These are phyloP conservation scores for Campylomormyrus numenius DNA, from an alignment of 2,113 vertebrate species.

Conservation along the genomic window DNA sequence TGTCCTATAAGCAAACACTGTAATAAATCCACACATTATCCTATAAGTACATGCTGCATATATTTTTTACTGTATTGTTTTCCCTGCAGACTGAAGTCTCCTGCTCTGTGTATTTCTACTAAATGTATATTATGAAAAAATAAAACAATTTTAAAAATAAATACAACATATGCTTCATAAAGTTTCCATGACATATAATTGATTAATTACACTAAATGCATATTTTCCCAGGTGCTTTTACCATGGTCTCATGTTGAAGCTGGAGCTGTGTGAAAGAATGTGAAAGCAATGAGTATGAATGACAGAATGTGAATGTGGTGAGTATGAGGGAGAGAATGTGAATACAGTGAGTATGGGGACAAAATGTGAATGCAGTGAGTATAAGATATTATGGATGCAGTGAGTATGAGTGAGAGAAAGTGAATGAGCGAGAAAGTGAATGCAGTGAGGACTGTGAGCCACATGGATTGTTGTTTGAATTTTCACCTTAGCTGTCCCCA, in stretches of 20 bases:
- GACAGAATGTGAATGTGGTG: not conserved
- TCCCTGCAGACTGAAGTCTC: not conserved
- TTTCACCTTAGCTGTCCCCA: not conserved
- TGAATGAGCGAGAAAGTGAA: not conserved
- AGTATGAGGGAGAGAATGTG: not conserved
- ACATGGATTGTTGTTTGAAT: not conserved
- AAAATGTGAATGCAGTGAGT: not conserved
- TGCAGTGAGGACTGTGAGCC: not conserved
- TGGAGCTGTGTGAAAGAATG: not conserved
- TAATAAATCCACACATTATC: not conserved
- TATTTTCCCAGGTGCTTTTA: not conserved
- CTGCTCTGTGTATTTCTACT: not conserved
- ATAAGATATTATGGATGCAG: not conserved
- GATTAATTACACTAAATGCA: not conserved
- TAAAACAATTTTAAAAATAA: not conserved
- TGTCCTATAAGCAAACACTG: not conserved
- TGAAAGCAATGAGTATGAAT: not conserved
- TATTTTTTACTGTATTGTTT: not conserved
- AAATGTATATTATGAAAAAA: not conserved
- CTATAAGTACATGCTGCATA: not conserved
- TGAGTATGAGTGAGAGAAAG: not conserved
- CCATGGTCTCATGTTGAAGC: not conserved
- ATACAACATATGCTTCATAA: not conserved
- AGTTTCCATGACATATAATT: not conserved
- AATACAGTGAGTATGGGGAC: not conserved